Base-by-base conservation (phyloP, 2,797 vertebrate species). In the Sebastes goodei region DNA sequence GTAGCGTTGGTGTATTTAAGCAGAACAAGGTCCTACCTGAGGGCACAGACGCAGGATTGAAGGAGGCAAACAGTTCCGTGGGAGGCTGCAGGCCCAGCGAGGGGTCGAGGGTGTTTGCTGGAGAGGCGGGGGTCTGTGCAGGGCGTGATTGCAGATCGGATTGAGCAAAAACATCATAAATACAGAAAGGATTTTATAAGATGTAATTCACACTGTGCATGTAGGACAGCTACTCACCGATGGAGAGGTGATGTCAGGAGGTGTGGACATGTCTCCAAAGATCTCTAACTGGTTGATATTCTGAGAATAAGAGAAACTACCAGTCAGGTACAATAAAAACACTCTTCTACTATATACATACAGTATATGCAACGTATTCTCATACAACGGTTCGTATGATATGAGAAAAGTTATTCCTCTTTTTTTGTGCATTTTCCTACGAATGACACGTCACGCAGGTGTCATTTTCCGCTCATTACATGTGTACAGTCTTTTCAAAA, bases 201-300 rank as follows among this genome's bases (percentile, higher is more conserved):
- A 76, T 21, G 25, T 15, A 59, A 67, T 76, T 80, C 25, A 52
- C 46, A 57, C 15, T 55, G 11, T 5, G 67, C 1, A 21, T 6
- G 49, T 33, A 1, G 7, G 25, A 67, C 38, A 7, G 64, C 21
- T 88, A 97, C 98, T 98, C 95, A 99, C 98, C 17, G 98, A 99
- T 81, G 98, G 98, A 92, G 98, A 99, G 84, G 98, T 99, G 96
- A 99, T 96, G 95, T 99, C 98, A 86, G 98, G 98, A 88, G 98
- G 98, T 78, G 98, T 99, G 76, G 98, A 99, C 98, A 99, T 99
- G 94, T 99, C 98, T 95, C 98, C 98, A 91, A 99, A 99, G 95
- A 99, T 96, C 94, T 99, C 97, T 96, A 99, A 96, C 91, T 99
- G 98, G 96, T 98, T 98, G 96, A 99, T 98, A 96, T 98, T 99